Evolutionary conservation across 2,797 vertebrate species (phyloP).

Genomic region (Cyprinodon diabolis): DNA sequence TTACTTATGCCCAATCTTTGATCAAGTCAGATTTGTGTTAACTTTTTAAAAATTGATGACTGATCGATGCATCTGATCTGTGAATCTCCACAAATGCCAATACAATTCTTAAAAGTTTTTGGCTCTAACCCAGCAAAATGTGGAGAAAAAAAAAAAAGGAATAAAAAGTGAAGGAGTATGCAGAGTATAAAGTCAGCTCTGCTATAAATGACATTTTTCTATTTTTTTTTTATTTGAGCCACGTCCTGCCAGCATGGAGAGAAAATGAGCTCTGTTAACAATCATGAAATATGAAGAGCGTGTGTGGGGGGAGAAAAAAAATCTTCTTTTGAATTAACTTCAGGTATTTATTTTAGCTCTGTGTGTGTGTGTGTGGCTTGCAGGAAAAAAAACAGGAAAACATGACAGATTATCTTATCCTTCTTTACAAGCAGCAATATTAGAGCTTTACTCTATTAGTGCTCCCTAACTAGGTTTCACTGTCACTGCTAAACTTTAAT

Average conservation of each 20-base stretch:
- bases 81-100: neutral
- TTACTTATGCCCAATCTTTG: neutral
- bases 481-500: slow-evolving; percentile 44
- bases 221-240: slow-evolving; percentile 13
- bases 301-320: neutral
- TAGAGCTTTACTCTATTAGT: slow-evolving; percentile 49
- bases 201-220: neutral
- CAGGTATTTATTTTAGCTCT: slow-evolving; percentile 8
- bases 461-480: slow-evolving; percentile 47
- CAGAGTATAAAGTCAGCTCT: neutral
- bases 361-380: slow-evolving; percentile 14
- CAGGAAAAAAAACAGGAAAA: slow-evolving; percentile 29
- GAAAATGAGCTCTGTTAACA: slow-evolving; percentile 45
- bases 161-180: neutral
- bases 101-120: neutral
- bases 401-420: slow-evolving; percentile 53
- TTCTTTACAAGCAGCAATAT: slow-evolving; percentile 48
- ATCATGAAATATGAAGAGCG: slow-evolving; percentile 31
- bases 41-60: neutral
- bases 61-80: neutral
- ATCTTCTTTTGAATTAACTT: slow-evolving; percentile 20
- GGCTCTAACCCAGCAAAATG: neutral
- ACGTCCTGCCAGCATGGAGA: slow-evolving; percentile 23
- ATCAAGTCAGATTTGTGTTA: neutral
- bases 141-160: neutral